A percentile compares a stretch with the other conserved stretches of the same genome.
These are phyloP conservation scores for Thaleichthys pacificus DNA, from an alignment of 2,797 vertebrate genomes.

Conservation along the genomic window DNA sequence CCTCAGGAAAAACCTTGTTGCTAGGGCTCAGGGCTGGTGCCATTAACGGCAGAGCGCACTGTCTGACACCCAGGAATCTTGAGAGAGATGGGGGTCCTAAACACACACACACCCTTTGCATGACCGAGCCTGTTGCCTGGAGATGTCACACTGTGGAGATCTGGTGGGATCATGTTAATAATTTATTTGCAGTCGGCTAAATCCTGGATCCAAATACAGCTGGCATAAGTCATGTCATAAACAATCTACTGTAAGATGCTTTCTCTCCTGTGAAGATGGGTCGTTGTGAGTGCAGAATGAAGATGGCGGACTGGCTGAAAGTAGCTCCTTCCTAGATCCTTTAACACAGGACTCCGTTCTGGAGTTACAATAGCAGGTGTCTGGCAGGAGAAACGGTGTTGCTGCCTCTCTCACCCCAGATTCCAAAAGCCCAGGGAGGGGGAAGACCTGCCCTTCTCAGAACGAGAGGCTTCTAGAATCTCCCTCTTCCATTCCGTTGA, in stretches of 20 bases:
- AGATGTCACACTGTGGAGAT: conserved; percentile 37
- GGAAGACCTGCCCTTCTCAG: neutral
- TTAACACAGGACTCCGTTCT: neutral
- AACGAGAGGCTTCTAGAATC: conserved; percentile 15
- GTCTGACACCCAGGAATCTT: neutral
- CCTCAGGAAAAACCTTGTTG: conserved; percentile 1
- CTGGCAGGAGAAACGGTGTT: neutral
- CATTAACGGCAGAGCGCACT: neutral
- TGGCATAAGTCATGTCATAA: neutral
- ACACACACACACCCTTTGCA: conserved; percentile 31
- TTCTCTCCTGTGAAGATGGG: neutral
- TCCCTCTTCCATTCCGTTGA: conserved; percentile 33
- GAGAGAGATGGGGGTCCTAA: neutral
- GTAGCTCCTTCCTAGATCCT: too few species aligned
- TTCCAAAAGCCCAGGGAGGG: neutral
- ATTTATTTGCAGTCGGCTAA: conserved; percentile 54
- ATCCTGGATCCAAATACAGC: conserved; percentile 34
- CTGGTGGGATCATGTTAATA: conserved; percentile 56
- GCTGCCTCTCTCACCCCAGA: neutral
- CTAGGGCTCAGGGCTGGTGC: neutral
- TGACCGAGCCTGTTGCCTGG: conserved; percentile 44
- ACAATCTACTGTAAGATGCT: too few species aligned
- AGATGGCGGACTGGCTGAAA: too few species aligned
- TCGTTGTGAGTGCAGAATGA: too few species aligned
- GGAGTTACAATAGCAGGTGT: neutral